Evolutionary conservation across 2,797 vertebrate genomes (phyloP), one percentile per base, ranked within the genome.

Genomic region (Cichlasoma orientale): DNA sequence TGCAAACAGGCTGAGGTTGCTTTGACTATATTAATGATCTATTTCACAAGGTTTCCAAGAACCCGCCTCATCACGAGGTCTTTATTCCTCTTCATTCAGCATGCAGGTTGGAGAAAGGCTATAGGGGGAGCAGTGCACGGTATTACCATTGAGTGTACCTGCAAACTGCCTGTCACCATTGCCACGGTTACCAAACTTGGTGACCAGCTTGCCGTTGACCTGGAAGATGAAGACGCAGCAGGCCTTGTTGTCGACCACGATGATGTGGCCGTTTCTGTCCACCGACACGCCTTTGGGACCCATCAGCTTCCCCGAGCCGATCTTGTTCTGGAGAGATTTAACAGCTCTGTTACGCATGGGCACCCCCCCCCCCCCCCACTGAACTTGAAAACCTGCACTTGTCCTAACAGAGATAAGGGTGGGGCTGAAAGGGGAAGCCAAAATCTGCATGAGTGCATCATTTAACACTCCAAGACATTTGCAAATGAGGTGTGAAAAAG

Each of bases 141-240:
- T 93, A 94, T 95, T 95, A 96, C 94, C 93, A 83, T 92, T 82
- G 63, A 95, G 91, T 92, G 90, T 97, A 99, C 98, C 98, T 98
- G 98, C 98, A 96, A 99, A 99, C 95, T 99, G 98, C 92, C 94
- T 97, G 96, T 99, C 98, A 68, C 98, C 97, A 6, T 99, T 99
- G 89, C 98, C 98, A 74, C 98, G 96, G 88, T 95, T 98, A 89
- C 98, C 98, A 0, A 99, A 99, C 95, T 97, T 97, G 84, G 97
- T 98, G 89, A 99, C 97, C 88, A 99, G 97, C 92, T 99, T 99
- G 74, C 98, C 98, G 0, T 97, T 99, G 7, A 96, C 95, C 89
- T 99, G 98, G 88, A 99, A 99, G 93, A 99, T 97, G 90, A 98
- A 98, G 75, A 99, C 96, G n/a, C 97, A 99, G 94, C 98, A 99